Percentiles rank a stretch among this genome's conserved stretches.
phyloP scores from a whole-genome alignment of 2,888 invertebrate species.

The Sarcophaga rosellei region DNA sequence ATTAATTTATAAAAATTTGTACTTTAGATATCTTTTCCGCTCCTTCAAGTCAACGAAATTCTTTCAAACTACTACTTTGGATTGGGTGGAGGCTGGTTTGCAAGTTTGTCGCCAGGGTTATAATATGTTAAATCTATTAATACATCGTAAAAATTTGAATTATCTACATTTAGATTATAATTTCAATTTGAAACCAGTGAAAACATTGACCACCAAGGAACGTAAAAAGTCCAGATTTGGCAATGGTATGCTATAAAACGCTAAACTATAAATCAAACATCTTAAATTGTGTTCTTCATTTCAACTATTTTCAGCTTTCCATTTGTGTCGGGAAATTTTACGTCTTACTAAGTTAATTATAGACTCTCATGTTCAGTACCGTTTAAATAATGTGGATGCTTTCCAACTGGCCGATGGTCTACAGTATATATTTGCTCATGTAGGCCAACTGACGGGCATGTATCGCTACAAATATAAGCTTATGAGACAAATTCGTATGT shows the following conservation, averaged over 20 bases:
- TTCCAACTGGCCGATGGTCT: slow-evolving; percentile 99
- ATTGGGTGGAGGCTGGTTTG: slow-evolving; percentile 99
- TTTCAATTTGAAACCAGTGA: slow-evolving; percentile 99
- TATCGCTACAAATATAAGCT: slow-evolving; percentile 99
- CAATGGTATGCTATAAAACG: slow-evolving; percentile 86
- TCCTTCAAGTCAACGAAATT: slow-evolving; percentile 99
- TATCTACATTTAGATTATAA: slow-evolving; percentile 99
- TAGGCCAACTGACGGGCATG: slow-evolving; percentile 99
- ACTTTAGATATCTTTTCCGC: slow-evolving; percentile 92
- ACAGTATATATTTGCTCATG: slow-evolving; percentile 99
- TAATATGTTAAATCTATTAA: slow-evolving; percentile 99
- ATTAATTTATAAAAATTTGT: neutral
- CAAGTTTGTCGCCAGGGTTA: slow-evolving; percentile 99
- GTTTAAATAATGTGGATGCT: slow-evolving; percentile 99
- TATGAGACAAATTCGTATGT: slow-evolving; percentile 99
- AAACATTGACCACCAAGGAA: slow-evolving; percentile 99
- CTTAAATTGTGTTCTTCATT: neutral
- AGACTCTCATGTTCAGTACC: slow-evolving; percentile 99
- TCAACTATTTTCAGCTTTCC: slow-evolving; percentile 88
- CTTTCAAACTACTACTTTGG: slow-evolving; percentile 99
- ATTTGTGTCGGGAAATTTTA: slow-evolving; percentile 98
- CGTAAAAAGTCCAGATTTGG: slow-evolving; percentile 99
- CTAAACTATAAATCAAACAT: neutral
- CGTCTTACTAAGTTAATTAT: slow-evolving; percentile 99
- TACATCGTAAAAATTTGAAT: slow-evolving; percentile 99